A percentile compares a stretch with the other conserved stretches of the same genome.
Conservation (phyloP, 2,113 vertebrate genomes). For the Pipa parva region DNA sequence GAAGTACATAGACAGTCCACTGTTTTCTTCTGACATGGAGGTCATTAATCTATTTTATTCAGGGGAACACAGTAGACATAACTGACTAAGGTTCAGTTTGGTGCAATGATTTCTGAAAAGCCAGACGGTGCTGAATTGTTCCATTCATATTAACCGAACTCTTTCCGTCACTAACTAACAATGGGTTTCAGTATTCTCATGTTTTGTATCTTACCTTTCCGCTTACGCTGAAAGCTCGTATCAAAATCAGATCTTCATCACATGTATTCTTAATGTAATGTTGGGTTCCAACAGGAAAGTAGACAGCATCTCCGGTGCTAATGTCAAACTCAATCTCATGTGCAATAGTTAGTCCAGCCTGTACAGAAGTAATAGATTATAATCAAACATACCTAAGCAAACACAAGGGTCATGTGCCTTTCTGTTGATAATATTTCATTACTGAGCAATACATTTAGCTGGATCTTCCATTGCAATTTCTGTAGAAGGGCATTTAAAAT, state of each 20-base stretch:
- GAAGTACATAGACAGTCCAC: too few species aligned
- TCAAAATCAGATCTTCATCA: slow-evolving; percentile 23
- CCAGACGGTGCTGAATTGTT: too few species aligned
- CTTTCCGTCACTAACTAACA: too few species aligned
- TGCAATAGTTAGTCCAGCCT: slow-evolving; percentile 6
- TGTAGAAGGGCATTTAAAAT: not conserved
- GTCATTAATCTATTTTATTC: too few species aligned
- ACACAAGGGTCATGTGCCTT: not conserved
- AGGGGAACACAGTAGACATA: too few species aligned
- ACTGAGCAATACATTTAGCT: not conserved
- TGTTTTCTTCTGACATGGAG: too few species aligned
- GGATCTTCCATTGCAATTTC: not conserved
- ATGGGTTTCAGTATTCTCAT: not conserved
- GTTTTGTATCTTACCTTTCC: not conserved
- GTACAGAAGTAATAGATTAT: not conserved
- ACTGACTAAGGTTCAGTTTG: too few species aligned
- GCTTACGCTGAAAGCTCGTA: slow-evolving; percentile 23
- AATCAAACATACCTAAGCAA: not conserved
- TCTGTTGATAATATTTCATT: not conserved
- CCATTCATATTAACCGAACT: too few species aligned
- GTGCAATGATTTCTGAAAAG: too few species aligned
- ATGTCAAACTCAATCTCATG: slow-evolving; percentile 12
- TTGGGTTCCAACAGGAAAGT: slow-evolving; percentile 23
- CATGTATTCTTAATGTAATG: slow-evolving; percentile 26
- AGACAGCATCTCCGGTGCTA: slow-evolving; percentile 25